These are phyloP conservation scores for Cochlearius cochlearius DNA, from an alignment of 2,113 vertebrate species.

Conservation along the genomic window DNA sequence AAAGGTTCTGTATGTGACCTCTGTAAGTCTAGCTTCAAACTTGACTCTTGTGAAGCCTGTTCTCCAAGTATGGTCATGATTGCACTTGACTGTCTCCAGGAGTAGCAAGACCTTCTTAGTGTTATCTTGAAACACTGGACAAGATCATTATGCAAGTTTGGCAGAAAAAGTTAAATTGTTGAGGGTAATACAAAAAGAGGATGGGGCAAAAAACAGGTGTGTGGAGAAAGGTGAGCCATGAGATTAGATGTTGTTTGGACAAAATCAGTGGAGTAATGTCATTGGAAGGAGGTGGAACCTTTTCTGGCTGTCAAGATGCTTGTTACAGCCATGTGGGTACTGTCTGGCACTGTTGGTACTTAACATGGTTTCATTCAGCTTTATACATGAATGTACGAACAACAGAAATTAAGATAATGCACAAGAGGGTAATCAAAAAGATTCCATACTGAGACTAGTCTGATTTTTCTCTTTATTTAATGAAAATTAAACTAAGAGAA, in stretches of 20 bases:
- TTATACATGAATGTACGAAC: not conserved
- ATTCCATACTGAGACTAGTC: not conserved
- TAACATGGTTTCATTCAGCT: not conserved
- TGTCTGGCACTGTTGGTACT: not conserved
- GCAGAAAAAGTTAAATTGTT: not conserved
- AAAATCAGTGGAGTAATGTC: not conserved
- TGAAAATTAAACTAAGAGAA: not conserved
- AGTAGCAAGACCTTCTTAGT: not conserved
- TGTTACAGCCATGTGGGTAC: not conserved
- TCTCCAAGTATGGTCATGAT: not conserved
- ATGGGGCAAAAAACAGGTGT: rapidly evolving
- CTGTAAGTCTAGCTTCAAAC: not conserved
- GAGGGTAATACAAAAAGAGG: not conserved
- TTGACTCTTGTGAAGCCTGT: not conserved
- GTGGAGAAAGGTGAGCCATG: not conserved
- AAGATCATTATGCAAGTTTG: not conserved
- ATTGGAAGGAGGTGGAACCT: not conserved
- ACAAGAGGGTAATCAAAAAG: not conserved
- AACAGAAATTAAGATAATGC: not conserved
- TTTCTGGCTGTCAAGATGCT: not conserved
- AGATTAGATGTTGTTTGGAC: not conserved
- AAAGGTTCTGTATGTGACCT: not conserved
- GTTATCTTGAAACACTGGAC: not conserved
- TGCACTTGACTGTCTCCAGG: not conserved
- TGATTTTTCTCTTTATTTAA: not conserved